A percentile compares a stretch with the other conserved stretches of the same genome.
Conservation (phyloP, 2,797 vertebrate species). For the Tenualosa thibaudeaui region DNA sequence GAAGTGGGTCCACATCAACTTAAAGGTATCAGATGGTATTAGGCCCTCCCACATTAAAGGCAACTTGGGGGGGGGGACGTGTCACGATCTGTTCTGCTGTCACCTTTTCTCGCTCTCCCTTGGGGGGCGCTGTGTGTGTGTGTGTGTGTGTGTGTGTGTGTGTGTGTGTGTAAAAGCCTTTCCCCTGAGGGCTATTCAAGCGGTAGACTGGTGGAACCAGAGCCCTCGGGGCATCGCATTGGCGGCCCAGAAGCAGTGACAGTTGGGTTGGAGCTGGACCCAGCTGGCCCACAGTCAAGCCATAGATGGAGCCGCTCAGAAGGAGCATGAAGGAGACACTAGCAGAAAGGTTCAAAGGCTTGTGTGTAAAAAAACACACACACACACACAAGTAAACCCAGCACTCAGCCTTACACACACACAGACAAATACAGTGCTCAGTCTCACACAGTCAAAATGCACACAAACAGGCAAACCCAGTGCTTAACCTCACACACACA, state of each 20-base stretch:
- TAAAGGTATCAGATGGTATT: constrained; percentile 46
- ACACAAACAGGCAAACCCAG: neutral
- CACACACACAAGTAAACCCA: too few relatives aligned
- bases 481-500: constrained; percentile 51
- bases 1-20: constrained; percentile 44
- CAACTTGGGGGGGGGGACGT: constrained; percentile 46
- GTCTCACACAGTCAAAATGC: too few relatives aligned
- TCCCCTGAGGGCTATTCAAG: neutral
- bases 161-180: neutral
- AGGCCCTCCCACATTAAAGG: constrained; percentile 44
- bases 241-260: constrained; percentile 40
- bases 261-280: constrained; percentile 52
- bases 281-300: constrained; percentile 56
- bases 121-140: neutral
- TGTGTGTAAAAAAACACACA: neutral
- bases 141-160: neutral
- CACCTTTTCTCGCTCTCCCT: constrained; percentile 25
- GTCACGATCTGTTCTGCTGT: constrained; percentile 46
- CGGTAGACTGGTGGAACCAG: neutral
- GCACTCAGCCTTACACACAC: too few relatives aligned
- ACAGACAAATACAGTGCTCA: too few relatives aligned
- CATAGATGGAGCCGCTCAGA: constrained; percentile 45
- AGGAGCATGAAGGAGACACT: constrained; percentile 9
- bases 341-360: constrained; percentile 61
- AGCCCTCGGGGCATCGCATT: neutral